phyloP scores from a whole-genome alignment of 2,888 invertebrate species.

The Noctua comes region DNA sequence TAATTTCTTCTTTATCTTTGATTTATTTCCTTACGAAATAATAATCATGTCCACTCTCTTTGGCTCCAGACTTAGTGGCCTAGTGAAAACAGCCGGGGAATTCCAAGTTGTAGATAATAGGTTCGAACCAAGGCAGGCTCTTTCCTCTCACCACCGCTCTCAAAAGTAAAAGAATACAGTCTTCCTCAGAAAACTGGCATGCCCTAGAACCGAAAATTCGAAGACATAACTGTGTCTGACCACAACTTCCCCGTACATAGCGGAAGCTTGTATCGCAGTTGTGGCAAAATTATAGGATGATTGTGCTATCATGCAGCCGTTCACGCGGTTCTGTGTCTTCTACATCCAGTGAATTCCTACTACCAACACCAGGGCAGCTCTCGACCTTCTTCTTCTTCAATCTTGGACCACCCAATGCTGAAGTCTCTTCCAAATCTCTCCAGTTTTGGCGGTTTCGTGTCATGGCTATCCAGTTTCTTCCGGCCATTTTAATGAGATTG shows the following conservation, averaged over 20 bases:
- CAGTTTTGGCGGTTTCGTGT: not conserved
- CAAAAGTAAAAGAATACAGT: not conserved
- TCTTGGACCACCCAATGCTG: not conserved
- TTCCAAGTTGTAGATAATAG: not conserved
- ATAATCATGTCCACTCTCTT: not conserved
- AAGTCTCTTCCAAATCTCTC: no score
- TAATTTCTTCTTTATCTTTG: constrained; percentile 1
- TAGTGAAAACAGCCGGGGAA: not conserved
- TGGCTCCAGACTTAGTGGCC: not conserved
- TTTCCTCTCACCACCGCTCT: not conserved
- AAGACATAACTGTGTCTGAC: not conserved
- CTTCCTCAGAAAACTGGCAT: not conserved
- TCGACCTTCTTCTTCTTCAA: not conserved
- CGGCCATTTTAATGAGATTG: not conserved
- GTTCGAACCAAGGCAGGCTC: not conserved
- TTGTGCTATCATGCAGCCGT: not conserved
- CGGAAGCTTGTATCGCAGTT: not conserved
- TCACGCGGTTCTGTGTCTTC: not conserved
- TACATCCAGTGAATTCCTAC: not conserved
- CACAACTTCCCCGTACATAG: not conserved
- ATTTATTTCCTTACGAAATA: not conserved
- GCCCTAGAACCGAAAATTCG: not conserved
- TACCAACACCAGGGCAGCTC: not conserved
- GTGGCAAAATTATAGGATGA: not conserved
- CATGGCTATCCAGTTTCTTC: not conserved